A percentile compares a stretch with the other conserved stretches of the same genome.
Evolutionary conservation across 1,140 invertebrate genomes (phyloP).

Genomic region (Sinella curviseta): DNA sequence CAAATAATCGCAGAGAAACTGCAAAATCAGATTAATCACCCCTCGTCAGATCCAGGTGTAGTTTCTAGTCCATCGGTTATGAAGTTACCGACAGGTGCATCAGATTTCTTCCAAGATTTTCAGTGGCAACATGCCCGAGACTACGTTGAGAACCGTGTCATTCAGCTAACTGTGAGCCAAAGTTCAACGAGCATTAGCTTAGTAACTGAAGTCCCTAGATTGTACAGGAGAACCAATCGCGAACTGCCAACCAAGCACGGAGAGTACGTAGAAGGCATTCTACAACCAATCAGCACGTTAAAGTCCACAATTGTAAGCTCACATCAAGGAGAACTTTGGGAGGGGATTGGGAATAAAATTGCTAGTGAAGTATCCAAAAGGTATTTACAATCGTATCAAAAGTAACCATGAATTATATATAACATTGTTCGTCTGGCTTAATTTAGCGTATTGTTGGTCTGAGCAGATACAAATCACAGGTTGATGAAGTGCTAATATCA

Average conservation of each 20-base stretch:
- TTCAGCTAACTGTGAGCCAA: conserved; percentile 45
- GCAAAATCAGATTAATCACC: neutral
- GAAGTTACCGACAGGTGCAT: neutral
- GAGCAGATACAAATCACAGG: conserved; percentile 73
- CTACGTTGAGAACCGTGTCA: conserved; percentile 36
- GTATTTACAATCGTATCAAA: neutral
- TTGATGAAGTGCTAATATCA: conserved; percentile 83
- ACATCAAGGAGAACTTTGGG: conserved; percentile 51
- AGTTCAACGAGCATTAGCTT: conserved; percentile 54
- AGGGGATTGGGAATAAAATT: conserved; percentile 37
- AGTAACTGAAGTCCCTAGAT: conserved; percentile 86
- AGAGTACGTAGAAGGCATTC: conserved; percentile 70
- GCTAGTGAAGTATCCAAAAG: conserved; percentile 31
- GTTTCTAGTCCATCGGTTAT: neutral
- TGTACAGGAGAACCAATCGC: conserved; percentile 89
- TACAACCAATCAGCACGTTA: conserved; percentile 60
- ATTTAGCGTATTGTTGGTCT: neutral
- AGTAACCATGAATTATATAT: no score
- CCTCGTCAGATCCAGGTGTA: neutral
- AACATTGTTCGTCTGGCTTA: no score
- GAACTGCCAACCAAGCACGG: conserved; percentile 77
- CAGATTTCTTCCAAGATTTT: conserved; percentile 37
- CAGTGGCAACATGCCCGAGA: conserved; percentile 36
- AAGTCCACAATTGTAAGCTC: conserved; percentile 64
- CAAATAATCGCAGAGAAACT: conserved; percentile 45